A percentile compares a stretch with the other conserved stretches of the same genome.
Conservation (phyloP, 92 coral and sea anemone species). For the Nematostella vectensis region DNA sequence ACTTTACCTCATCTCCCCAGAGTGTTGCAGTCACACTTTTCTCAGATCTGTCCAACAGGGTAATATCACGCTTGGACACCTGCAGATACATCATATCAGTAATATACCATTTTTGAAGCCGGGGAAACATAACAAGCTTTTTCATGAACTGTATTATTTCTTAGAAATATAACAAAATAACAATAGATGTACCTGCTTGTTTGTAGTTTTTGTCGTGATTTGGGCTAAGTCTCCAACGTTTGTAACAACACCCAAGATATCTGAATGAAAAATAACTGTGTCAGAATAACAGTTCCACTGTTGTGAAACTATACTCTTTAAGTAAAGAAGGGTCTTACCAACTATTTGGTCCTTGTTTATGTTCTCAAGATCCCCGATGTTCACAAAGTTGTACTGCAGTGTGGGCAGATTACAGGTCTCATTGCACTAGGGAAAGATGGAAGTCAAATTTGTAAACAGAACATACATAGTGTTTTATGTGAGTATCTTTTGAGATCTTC, state of each 20-base stretch:
- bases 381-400: slow-evolving; percentile 75
- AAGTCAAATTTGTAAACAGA: no score
- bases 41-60: slow-evolving; percentile 69
- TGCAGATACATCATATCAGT: no score
- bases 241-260: slow-evolving; percentile 64
- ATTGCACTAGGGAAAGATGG: slow-evolving; percentile 35
- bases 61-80: slow-evolving; percentile 80
- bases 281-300: no score
- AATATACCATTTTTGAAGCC: no score
- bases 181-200: slow-evolving; percentile 96
- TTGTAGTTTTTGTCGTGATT: slow-evolving; percentile 79
- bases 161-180: no score
- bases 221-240: slow-evolving; percentile 60
- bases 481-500: no score
- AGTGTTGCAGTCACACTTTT: slow-evolving; percentile 72
- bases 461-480: no score
- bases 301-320: no score
- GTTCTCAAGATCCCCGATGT: slow-evolving; percentile 51
- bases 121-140: no score
- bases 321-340: no score
- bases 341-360: slow-evolving; percentile 52
- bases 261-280: slow-evolving; percentile 38
- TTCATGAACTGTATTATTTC: no score
- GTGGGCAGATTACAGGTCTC: slow-evolving; percentile 70
- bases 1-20: slow-evolving; percentile 63